These are phyloP conservation scores for Spilarctia lutea DNA, from an alignment of 2,888 invertebrate species.

Conservation along the genomic window DNA sequence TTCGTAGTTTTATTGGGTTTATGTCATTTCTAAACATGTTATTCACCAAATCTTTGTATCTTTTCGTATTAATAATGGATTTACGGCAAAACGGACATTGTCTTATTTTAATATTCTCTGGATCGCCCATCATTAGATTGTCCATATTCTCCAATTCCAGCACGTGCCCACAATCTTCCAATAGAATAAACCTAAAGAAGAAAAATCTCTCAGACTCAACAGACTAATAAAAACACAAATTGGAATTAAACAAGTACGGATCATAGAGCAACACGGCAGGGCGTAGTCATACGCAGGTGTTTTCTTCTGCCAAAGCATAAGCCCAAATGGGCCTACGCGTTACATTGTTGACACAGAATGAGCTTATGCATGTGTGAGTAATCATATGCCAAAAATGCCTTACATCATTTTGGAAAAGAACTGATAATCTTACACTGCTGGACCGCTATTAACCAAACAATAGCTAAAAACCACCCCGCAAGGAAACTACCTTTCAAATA, in stretches of 20 bases:
- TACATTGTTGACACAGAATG: too few species aligned
- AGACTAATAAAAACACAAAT: neutral
- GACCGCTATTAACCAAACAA: too few species aligned
- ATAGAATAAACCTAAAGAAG: slow-evolving; percentile 75
- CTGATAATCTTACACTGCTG: too few species aligned
- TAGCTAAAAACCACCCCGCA: too few species aligned
- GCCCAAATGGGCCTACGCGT: too few species aligned
- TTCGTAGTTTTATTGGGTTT: slow-evolving; percentile 72
- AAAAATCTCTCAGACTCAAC: neutral
- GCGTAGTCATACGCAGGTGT: too few species aligned
- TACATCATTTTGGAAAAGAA: too few species aligned
- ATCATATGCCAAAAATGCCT: too few species aligned
- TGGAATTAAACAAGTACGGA: neutral
- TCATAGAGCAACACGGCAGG: neutral
- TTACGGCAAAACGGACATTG: slow-evolving; percentile 87
- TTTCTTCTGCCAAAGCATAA: too few species aligned
- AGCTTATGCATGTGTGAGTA: too few species aligned
- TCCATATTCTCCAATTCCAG: slow-evolving; percentile 81
- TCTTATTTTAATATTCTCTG: slow-evolving; percentile 66
- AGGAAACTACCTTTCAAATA: too few species aligned
- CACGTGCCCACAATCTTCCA: slow-evolving; percentile 84
- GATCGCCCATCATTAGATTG: slow-evolving; percentile 68
- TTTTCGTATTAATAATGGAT: slow-evolving; percentile 84
- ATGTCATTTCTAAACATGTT: slow-evolving; percentile 71
- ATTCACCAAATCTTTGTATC: slow-evolving; percentile 86